These are phyloP conservation scores for Calyptommatus sinebrachiatus DNA, from an alignment of 2,113 vertebrate genomes.

Conservation along the genomic window DNA sequence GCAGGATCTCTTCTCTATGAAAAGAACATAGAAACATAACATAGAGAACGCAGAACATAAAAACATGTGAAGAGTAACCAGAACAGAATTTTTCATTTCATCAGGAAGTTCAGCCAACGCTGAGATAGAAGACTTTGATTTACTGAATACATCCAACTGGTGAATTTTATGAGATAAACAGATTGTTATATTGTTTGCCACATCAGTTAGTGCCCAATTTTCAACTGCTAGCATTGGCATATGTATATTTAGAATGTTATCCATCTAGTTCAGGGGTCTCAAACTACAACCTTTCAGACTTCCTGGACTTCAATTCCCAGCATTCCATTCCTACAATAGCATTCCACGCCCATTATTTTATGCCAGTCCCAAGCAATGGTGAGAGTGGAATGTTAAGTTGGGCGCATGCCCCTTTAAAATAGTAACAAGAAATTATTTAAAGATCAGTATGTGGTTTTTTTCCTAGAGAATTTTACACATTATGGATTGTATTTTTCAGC, in stretches of 20 bases:
- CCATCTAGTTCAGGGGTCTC: conserved; percentile 29
- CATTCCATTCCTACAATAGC: too few species aligned
- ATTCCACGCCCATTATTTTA: too few species aligned
- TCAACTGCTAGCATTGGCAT: conserved; percentile 20
- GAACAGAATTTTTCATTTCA: conserved; percentile 29
- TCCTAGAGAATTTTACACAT: conserved; percentile 7
- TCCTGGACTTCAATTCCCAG: too few species aligned
- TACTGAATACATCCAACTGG: background rate
- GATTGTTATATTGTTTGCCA: background rate
- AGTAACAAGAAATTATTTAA: conserved; percentile 14
- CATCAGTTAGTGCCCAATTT: background rate
- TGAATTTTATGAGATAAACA: background rate
- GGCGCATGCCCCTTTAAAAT: conserved; percentile 48
- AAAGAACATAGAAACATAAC: too few species aligned
- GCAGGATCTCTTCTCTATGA: too few species aligned
- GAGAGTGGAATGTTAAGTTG: background rate
- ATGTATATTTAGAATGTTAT: background rate
- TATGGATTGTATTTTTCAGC: conserved; percentile 1
- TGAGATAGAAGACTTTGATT: background rate
- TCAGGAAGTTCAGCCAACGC: background rate
- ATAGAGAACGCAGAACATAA: background rate
- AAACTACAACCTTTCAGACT: too few species aligned
- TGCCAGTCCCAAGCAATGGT: too few species aligned
- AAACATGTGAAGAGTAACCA: conserved; percentile 27
- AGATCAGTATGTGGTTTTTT: background rate